phyloP scores from a whole-genome alignment of 1,140 invertebrate genomes.

The Centruroides sculpturatus region DNA sequence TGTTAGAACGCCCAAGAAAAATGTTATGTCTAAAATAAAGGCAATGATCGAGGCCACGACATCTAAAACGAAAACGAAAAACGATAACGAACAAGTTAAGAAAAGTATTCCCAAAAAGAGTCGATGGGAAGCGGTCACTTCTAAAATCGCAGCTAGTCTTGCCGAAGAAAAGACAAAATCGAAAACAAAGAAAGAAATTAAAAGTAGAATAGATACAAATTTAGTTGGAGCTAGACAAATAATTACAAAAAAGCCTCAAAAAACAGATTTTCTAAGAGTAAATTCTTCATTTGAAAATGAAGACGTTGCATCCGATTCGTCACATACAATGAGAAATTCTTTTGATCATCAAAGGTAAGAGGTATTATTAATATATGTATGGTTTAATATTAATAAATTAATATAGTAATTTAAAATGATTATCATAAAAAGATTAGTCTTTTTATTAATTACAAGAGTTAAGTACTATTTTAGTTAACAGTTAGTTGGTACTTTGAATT shows the following conservation, averaged over 20 bases:
- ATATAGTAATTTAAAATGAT: too few relatives aligned
- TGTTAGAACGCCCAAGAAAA: constrained; percentile 12
- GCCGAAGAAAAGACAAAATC: constrained; percentile 23
- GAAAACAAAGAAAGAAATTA: constrained; percentile 27
- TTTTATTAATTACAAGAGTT: too few relatives aligned
- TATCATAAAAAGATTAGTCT: too few relatives aligned
- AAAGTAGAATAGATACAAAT: constrained; percentile 26
- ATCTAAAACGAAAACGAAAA: constrained; percentile 1
- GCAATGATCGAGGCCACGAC: constrained; percentile 18
- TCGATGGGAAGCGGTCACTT: constrained; percentile 32
- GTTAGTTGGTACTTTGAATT: too few relatives aligned
- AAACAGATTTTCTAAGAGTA: neutral
- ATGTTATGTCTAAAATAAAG: constrained; percentile 20
- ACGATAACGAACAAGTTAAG: neutral
- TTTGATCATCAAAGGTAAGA: too few relatives aligned
- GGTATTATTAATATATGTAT: too few relatives aligned
- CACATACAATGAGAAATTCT: too few relatives aligned
- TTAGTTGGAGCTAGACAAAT: constrained; percentile 13
- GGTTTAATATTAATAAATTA: too few relatives aligned
- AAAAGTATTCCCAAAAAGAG: constrained; percentile 23
- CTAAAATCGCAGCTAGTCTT: constrained; percentile 24
- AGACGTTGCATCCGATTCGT: too few relatives aligned
- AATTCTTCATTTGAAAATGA: too few relatives aligned
- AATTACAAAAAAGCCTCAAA: constrained; percentile 2
- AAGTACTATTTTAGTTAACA: too few relatives aligned